phyloP scores from a whole-genome alignment of 2,113 vertebrate genomes.

The Catharus fuscescens region DNA sequence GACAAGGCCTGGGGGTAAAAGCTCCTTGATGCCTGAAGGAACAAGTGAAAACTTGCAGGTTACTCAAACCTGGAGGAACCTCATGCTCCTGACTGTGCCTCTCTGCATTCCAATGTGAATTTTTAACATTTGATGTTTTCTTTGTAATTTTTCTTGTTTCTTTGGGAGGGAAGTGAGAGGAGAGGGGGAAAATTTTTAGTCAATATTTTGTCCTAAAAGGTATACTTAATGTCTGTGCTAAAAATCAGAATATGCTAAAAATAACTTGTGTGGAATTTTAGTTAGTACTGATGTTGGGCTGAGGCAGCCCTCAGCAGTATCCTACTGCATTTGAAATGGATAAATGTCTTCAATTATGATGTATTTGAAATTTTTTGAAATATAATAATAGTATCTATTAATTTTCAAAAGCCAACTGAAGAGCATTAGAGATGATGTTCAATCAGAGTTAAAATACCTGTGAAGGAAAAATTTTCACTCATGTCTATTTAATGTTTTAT shows the following conservation, averaged over 20 bases:
- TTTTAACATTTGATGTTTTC: not conserved
- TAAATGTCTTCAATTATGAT: not conserved
- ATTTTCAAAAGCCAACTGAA: not conserved
- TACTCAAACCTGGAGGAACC: not conserved
- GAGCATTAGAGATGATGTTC: not conserved
- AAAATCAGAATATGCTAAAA: not conserved
- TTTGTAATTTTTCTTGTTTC: not conserved
- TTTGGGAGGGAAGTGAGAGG: not conserved
- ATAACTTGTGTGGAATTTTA: not conserved
- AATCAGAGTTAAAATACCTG: not conserved
- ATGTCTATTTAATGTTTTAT: not conserved
- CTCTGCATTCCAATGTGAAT: not conserved
- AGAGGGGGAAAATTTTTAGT: not conserved
- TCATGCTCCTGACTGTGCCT: not conserved
- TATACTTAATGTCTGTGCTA: not conserved
- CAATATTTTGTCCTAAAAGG: not conserved
- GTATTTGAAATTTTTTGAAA: no score
- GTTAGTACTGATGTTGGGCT: not conserved
- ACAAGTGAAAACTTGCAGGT: slow-evolving; percentile 13
- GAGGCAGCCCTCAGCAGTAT: not conserved
- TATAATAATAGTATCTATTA: not conserved
- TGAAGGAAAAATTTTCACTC: not conserved
- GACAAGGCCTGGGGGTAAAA: not conserved
- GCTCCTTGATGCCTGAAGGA: not conserved
- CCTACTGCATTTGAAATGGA: not conserved